These are phyloP conservation scores for Cichladusa arquata DNA, from an alignment of 2,113 vertebrate species.

Conservation along the genomic window DNA sequence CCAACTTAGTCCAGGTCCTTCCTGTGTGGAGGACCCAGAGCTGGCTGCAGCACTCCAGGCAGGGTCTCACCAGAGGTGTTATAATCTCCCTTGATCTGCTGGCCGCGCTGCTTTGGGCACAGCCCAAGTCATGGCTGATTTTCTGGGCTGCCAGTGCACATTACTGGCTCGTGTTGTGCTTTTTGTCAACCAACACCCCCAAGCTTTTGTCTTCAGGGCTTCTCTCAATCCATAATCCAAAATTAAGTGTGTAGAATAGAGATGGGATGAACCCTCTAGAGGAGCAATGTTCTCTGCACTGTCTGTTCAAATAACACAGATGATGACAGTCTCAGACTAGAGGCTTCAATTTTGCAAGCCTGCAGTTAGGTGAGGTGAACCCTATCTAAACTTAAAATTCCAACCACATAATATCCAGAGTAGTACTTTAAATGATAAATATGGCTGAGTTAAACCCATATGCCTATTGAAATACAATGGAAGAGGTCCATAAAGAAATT, in stretches of 20 bases:
- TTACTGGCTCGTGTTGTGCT: not conserved
- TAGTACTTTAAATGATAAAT: not conserved
- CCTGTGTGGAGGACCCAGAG: not conserved
- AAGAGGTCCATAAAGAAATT: not conserved
- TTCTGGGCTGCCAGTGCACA: not conserved
- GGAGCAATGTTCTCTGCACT: not conserved
- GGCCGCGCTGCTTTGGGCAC: fast-evolving
- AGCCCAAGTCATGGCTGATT: not conserved
- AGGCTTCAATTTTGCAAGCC: not conserved
- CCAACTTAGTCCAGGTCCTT: not conserved
- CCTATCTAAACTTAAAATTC: not conserved
- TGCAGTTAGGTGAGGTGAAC: not conserved
- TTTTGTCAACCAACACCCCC: not conserved
- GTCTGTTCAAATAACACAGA: slow-evolving; percentile 23
- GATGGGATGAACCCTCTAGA: not conserved
- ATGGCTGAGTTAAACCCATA: not conserved
- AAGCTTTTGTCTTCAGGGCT: not conserved
- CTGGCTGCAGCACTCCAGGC: not conserved
- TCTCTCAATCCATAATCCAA: not conserved
- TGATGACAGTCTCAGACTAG: not conserved
- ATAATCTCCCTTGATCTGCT: not conserved
- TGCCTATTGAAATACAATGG: not conserved
- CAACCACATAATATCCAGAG: not conserved
- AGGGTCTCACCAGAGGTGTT: not conserved
- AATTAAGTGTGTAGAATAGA: not conserved